A percentile compares a stretch with the other conserved stretches of the same genome.
phyloP scores from a whole-genome alignment of 2,797 vertebrate genomes.

The Myotis vivesi region DNA sequence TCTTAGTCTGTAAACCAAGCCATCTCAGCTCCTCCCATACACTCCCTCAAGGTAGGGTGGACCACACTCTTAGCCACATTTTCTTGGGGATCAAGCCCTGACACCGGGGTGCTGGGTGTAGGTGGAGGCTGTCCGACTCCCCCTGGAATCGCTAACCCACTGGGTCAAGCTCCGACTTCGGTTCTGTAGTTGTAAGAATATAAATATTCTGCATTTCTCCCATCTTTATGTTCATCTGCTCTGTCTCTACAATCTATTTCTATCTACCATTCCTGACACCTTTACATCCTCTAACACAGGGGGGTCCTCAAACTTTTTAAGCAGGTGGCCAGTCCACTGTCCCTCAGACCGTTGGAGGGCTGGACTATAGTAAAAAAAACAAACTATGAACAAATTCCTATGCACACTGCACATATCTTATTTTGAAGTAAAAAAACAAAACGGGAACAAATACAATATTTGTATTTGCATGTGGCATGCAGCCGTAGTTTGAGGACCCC shows the following conservation, averaged over 20 bases:
- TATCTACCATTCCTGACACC: background rate
- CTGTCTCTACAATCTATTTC: background rate
- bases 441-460: no score
- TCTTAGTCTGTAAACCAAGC: background rate
- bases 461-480: no score
- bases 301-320: no score
- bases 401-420: no score
- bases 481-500: no score
- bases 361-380: no score
- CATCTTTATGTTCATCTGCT: background rate
- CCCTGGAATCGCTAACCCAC: rapidly evolving
- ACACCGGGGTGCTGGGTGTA: background rate
- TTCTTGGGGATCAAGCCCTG: background rate
- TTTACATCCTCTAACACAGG: background rate
- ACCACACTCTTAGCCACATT: background rate
- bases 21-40: background rate
- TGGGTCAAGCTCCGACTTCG: background rate
- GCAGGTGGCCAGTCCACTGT: no score
- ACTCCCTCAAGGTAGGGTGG: background rate
- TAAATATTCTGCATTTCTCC: background rate
- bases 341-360: no score
- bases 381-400: no score
- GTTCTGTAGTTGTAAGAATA: background rate
- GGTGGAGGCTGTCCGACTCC: background rate
- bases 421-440: no score